phyloP scores from a whole-genome alignment of 2,113 vertebrate genomes.

The Oenanthe melanoleuca region DNA sequence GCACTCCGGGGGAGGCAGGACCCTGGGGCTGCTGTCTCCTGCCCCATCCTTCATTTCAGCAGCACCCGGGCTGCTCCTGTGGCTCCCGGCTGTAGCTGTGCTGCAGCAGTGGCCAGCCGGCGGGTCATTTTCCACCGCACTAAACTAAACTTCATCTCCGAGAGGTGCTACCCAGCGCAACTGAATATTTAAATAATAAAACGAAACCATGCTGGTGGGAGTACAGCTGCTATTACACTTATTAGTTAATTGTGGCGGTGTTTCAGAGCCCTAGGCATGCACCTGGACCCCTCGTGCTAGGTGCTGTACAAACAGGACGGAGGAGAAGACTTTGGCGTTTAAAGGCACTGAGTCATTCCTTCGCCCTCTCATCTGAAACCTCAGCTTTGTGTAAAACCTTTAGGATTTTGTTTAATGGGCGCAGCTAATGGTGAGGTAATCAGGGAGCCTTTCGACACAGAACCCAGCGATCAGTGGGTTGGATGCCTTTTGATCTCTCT shows the following conservation, averaged over 20 bases:
- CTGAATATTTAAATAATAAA: constrained; percentile 35
- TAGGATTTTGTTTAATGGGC: constrained; percentile 64
- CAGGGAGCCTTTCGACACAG: constrained; percentile 49
- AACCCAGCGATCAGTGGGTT: constrained; percentile 38
- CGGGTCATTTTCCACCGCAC: neutral
- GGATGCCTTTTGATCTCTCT: constrained; percentile 53
- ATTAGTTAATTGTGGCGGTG: constrained; percentile 64
- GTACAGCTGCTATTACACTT: constrained; percentile 68
- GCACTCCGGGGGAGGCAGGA: accelerated
- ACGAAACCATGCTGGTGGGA: constrained; percentile 57
- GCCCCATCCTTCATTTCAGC: neutral
- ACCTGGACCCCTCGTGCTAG: constrained; percentile 66
- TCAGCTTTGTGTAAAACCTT: constrained; percentile 69
- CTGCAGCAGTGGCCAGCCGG: neutral
- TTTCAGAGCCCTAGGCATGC: constrained; percentile 66
- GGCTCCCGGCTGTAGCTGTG: accelerated
- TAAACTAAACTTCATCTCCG: neutral
- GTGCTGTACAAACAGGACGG: constrained; percentile 69
- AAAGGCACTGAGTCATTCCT: constrained; percentile 70
- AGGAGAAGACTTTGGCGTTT: constrained; percentile 66
- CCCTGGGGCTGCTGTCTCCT: neutral
- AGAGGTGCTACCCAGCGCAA: neutral
- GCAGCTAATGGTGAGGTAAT: constrained; percentile 66
- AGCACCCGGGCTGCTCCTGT: neutral
- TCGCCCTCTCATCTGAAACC: constrained; percentile 67